phyloP scores from a whole-genome alignment of 2,113 vertebrate genomes.

The Scopus umbretta region DNA sequence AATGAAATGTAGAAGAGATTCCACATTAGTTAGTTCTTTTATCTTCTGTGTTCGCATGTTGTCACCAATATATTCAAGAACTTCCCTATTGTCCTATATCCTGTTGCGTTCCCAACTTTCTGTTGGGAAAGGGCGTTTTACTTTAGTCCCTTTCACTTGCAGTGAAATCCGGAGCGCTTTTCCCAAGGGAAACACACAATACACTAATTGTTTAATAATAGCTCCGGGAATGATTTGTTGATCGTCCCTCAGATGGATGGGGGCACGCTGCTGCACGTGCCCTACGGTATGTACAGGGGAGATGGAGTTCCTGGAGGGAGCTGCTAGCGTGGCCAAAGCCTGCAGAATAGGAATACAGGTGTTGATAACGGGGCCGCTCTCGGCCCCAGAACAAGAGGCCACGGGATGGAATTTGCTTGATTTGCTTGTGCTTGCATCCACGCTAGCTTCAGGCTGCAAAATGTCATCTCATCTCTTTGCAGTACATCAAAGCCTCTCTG shows the following conservation, averaged over 20 bases:
- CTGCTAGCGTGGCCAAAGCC: not conserved
- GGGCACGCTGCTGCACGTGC: not conserved
- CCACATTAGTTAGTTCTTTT: not conserved
- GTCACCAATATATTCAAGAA: not conserved
- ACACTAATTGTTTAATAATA: not conserved
- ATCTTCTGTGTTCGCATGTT: not conserved
- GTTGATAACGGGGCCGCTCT: accelerated
- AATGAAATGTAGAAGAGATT: not conserved
- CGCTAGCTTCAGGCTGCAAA: not conserved
- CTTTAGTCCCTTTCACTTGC: not conserved
- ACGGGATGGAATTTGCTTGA: not conserved
- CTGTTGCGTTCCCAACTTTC: not conserved
- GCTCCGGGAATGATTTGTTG: not conserved
- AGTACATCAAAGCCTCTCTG: not conserved
- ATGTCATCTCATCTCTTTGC: not conserved
- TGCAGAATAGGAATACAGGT: not conserved
- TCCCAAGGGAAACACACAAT: not conserved
- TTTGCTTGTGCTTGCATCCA: not conserved
- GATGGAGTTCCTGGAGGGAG: not conserved
- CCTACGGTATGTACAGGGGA: not conserved
- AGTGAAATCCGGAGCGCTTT: not conserved
- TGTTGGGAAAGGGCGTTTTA: not conserved
- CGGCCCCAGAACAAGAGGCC: not conserved
- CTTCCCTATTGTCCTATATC: accelerated
- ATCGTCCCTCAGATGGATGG: not conserved